Percentiles rank a stretch among this genome's conserved stretches.
phyloP scores from a whole-genome alignment of 2,113 vertebrate species.

The Rhizomys pruinosus region DNA sequence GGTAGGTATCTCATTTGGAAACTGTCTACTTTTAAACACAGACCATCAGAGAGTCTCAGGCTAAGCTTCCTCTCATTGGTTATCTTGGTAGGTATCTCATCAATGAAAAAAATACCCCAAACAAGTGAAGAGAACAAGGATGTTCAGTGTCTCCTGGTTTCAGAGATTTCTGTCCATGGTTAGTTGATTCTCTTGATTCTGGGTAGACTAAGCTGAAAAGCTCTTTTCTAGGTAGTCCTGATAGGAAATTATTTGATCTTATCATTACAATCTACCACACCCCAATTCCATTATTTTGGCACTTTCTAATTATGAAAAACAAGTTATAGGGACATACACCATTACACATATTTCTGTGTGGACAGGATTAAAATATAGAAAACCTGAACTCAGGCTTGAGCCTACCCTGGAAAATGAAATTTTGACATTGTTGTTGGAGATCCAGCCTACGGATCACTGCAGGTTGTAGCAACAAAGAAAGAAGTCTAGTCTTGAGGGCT shows the following conservation, averaged over 20 bases:
- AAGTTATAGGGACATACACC: neutral
- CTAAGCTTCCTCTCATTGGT: neutral
- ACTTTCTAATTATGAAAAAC: neutral
- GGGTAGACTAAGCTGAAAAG: neutral
- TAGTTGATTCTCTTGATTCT: neutral
- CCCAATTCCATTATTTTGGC: neutral
- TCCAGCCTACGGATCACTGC: neutral
- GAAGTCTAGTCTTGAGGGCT: neutral
- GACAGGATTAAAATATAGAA: fast-evolving
- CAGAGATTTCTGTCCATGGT: neutral
- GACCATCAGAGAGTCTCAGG: neutral
- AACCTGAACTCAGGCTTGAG: neutral
- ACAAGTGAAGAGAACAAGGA: neutral
- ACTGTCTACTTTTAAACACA: neutral
- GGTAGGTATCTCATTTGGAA: neutral
- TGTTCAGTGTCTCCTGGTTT: neutral
- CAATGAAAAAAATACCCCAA: neutral
- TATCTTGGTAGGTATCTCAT: too few species aligned
- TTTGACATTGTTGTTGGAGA: neutral
- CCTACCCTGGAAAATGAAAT: neutral
- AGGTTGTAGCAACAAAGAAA: neutral
- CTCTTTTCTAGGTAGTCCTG: neutral
- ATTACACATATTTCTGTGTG: neutral
- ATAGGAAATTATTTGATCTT: neutral
- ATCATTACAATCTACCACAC: neutral